Conservation (phyloP, 2,888 invertebrate genomes). For the Ochropleura leucogaster region DNA sequence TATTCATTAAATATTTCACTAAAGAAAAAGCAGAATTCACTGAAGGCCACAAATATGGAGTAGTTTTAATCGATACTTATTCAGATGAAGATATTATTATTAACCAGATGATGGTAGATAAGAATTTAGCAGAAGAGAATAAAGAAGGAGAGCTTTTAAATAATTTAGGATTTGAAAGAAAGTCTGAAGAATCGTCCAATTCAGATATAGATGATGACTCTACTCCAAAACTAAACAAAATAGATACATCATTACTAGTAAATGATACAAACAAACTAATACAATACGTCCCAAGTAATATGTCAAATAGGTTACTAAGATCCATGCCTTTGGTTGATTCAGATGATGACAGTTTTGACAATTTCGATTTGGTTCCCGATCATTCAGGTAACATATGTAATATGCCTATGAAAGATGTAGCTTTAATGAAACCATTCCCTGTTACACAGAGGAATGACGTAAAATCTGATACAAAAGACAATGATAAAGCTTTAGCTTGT, state of each 20-base stretch:
- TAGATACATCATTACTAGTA: slow-evolving; percentile 13
- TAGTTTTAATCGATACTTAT: slow-evolving; percentile 87
- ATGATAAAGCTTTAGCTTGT: neutral
- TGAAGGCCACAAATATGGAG: slow-evolving; percentile 86
- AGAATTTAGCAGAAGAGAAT: slow-evolving; percentile 83
- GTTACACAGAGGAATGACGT: neutral
- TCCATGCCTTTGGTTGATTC: slow-evolving; percentile 77
- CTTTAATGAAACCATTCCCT: slow-evolving; percentile 21
- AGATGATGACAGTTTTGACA: slow-evolving; percentile 73
- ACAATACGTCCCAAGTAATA: slow-evolving; percentile 14
- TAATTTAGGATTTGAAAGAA: slow-evolving; percentile 62
- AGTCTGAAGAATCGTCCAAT: slow-evolving; percentile 46
- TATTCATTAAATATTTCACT: slow-evolving; percentile 84
- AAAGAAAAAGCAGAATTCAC: slow-evolving; percentile 80
- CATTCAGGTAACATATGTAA: neutral
- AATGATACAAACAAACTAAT: slow-evolving; percentile 1
- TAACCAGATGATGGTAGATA: slow-evolving; percentile 87
- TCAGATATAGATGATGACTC: slow-evolving; percentile 37
- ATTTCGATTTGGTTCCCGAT: slow-evolving; percentile 43
- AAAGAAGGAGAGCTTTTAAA: slow-evolving; percentile 77
- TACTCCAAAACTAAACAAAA: neutral
- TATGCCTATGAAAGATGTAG: slow-evolving; percentile 27
- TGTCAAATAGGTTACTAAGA: slow-evolving; percentile 71
- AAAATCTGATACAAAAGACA: too few relatives aligned
- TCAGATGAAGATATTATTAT: slow-evolving; percentile 81